A percentile compares a stretch with the other conserved stretches of the same genome.
phyloP scores from a whole-genome alignment of 2,888 invertebrate genomes.

The Sisyra terminalis region DNA sequence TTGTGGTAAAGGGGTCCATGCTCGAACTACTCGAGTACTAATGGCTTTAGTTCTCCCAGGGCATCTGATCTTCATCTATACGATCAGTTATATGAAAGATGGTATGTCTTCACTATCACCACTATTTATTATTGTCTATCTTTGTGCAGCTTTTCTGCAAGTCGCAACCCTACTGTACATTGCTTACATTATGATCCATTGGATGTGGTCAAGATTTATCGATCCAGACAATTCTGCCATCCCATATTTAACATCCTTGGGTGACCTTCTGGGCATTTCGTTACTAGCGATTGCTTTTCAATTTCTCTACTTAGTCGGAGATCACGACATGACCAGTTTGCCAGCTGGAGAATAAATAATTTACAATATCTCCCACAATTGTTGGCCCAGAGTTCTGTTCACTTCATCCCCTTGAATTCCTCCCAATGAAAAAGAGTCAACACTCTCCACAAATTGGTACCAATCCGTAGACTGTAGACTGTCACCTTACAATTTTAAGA shows the following conservation, averaged over 20 bases:
- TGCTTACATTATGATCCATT: conserved; percentile 39
- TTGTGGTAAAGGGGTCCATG: conserved; percentile 43
- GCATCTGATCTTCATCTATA: conserved; percentile 55
- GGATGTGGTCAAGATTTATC: conserved; percentile 41
- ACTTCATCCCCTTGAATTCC: no score
- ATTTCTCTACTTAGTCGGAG: conserved; percentile 40
- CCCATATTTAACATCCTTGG: conserved; percentile 60
- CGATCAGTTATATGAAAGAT: conserved; percentile 50
- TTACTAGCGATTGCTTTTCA: conserved; percentile 45
- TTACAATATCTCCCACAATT: no score
- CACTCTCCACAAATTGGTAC: no score
- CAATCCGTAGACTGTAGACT: no score
- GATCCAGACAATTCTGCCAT: conserved; percentile 67
- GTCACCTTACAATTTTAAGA: no score
- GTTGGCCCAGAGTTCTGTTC: no score
- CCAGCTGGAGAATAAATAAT: no score
- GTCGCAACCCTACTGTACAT: conserved; percentile 41
- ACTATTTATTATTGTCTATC: conserved; percentile 50
- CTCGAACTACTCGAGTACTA: conserved; percentile 51
- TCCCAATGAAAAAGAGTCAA: no score
- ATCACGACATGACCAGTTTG: conserved; percentile 25
- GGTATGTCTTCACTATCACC: conserved; percentile 46
- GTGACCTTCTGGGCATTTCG: conserved; percentile 60
- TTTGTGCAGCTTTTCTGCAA: conserved; percentile 44
- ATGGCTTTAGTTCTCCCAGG: conserved; percentile 63